A percentile compares a stretch with the other conserved stretches of the same genome.
Evolutionary conservation across 2,888 invertebrate species (phyloP).

Genomic region (Sepioteuthis lessoniana): DNA sequence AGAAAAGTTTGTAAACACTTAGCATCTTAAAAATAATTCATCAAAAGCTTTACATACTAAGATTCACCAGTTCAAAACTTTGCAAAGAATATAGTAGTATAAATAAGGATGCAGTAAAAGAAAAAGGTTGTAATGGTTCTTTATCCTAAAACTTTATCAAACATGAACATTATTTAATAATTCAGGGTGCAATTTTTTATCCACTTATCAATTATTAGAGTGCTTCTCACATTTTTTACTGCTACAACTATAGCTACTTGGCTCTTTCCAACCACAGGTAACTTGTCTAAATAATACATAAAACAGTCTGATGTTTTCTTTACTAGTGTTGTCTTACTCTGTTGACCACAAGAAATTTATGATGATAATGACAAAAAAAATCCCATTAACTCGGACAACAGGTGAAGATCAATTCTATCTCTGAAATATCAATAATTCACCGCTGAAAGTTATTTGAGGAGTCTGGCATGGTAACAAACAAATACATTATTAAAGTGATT

Average conservation of each 20-base stretch:
- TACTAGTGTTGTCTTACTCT: background rate
- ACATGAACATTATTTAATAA: background rate
- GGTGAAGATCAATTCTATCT: slow-evolving; percentile 16
- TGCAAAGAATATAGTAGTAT: background rate
- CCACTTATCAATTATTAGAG: background rate
- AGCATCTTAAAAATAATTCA: background rate
- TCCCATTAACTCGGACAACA: background rate
- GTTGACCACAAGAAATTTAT: background rate
- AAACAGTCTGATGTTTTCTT: background rate
- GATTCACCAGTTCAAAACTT: background rate
- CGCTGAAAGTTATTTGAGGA: background rate
- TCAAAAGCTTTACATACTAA: background rate
- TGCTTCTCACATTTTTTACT: background rate
- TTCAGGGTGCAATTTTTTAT: background rate
- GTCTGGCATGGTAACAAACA: background rate
- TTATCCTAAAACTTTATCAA: background rate
- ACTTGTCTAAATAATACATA: slow-evolving; percentile 17
- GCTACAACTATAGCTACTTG: background rate
- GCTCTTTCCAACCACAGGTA: background rate
- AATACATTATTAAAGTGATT: background rate
- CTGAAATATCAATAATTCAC: background rate
- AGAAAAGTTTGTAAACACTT: background rate
- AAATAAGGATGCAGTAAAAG: background rate
- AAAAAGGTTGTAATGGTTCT: background rate
- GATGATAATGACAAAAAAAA: background rate